phyloP scores from a whole-genome alignment of 2,797 vertebrate species.

The Hippoglossus hippoglossus region DNA sequence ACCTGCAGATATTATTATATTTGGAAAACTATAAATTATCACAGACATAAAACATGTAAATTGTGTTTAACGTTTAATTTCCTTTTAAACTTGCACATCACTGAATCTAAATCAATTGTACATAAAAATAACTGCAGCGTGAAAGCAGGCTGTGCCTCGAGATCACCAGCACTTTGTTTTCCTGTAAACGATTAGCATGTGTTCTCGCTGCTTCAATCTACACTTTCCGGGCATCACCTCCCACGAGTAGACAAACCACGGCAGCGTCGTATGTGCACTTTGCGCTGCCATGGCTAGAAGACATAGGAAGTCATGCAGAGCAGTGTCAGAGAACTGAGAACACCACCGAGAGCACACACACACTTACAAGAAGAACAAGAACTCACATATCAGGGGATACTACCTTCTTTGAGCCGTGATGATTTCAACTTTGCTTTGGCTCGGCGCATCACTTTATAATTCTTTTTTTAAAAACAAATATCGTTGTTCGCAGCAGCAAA shows the following conservation, averaged over 20 bases:
- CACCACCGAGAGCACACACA: neutral
- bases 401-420: neutral
- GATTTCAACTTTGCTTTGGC: neutral
- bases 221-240: conserved; percentile 73
- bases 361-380: conserved; percentile 2
- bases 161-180: conserved; percentile 45
- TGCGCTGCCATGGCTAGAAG: conserved; percentile 52
- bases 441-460: neutral
- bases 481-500: too few species aligned
- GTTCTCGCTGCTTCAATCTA: conserved; percentile 35
- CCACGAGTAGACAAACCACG: conserved; percentile 77
- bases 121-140: neutral
- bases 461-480: neutral
- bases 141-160: neutral
- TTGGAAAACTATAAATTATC: too few species aligned
- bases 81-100: too few species aligned
- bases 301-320: conserved; percentile 76
- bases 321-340: conserved; percentile 35
- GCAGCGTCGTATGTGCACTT: conserved; percentile 40
- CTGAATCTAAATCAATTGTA: neutral
- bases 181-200: conserved; percentile 75
- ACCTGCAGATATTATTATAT: too few species aligned
- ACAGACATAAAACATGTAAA: too few species aligned
- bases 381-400: too few species aligned
- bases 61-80: neutral